Percentiles rank a stretch among this genome's conserved stretches.
Conservation (phyloP, 2,113 vertebrate genomes). For the Trachemys scripta region DNA sequence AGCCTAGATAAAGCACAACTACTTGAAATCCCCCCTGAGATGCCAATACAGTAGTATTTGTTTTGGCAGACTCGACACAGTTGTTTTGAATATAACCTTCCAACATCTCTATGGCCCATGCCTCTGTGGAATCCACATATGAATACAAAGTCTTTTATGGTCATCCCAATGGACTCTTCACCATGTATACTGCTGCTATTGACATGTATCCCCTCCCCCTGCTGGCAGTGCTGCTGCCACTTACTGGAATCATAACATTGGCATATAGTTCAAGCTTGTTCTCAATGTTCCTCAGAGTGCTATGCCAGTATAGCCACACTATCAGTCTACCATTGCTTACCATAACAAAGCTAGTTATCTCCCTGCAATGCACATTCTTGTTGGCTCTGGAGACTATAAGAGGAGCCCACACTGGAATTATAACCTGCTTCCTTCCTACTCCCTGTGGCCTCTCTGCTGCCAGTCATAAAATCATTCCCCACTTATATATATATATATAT, state of each 20-base stretch:
- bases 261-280: neutral
- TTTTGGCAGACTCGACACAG: neutral
- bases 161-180: neutral
- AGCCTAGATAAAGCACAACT: constrained; percentile 13
- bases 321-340: neutral
- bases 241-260: neutral
- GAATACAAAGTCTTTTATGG: neutral
- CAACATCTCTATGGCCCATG: neutral
- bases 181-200: neutral
- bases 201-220: neutral
- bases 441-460: neutral
- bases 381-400: neutral
- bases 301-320: neutral
- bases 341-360: neutral
- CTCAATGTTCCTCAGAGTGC: neutral
- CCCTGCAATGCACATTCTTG: neutral
- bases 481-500: neutral
- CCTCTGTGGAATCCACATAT: neutral
- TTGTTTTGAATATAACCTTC: constrained; percentile 10
- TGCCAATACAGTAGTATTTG: neutral
- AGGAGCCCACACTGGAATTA: neutral
- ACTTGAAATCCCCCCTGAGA: neutral
- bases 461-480: neutral
- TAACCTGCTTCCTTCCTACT: neutral
- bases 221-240: neutral